phyloP scores from a whole-genome alignment of 2,113 vertebrate genomes.

The Hepsetus odoe region DNA sequence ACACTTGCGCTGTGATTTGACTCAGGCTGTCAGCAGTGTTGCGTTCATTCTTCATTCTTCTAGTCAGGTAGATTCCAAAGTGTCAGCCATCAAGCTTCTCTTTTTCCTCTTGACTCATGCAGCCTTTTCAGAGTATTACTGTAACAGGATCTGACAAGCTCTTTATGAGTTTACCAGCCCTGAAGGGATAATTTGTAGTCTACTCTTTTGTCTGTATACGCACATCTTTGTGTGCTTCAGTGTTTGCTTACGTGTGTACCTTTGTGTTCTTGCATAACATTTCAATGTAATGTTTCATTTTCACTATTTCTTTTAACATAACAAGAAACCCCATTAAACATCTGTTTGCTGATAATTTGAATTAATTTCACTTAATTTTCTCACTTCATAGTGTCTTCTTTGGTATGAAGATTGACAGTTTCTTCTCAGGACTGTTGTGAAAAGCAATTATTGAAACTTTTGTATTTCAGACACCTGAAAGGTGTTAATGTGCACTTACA shows the following conservation, averaged over 20 bases:
- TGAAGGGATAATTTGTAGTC: constrained; percentile 10
- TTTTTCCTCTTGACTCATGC: constrained; percentile 24
- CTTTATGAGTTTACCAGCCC: constrained; percentile 28
- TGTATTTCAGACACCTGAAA: too few relatives aligned
- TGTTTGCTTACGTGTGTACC: constrained; percentile 9
- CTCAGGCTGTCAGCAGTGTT: neutral
- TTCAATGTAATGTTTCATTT: neutral
- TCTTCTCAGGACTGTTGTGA: too few relatives aligned
- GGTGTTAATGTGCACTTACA: too few relatives aligned
- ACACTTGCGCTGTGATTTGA: constrained; percentile 1
- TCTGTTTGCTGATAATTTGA: too few relatives aligned
- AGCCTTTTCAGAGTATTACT: constrained; percentile 4
- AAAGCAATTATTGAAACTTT: too few relatives aligned
- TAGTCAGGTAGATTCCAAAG: constrained; percentile 24
- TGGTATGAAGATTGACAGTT: too few relatives aligned
- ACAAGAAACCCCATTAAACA: too few relatives aligned
- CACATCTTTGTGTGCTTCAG: neutral
- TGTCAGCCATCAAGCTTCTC: neutral
- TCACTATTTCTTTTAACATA: neutral
- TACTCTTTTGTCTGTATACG: constrained; percentile 14
- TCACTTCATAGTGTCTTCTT: too few relatives aligned
- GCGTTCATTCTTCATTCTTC: constrained; percentile 30
- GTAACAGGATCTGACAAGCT: constrained; percentile 42
- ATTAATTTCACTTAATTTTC: too few relatives aligned
- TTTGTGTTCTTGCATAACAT: neutral